Evolutionary conservation across 2,888 invertebrate genomes (phyloP), one percentile per base, ranked within the genome.

Genomic region (Thymelicus acteon): DNA sequence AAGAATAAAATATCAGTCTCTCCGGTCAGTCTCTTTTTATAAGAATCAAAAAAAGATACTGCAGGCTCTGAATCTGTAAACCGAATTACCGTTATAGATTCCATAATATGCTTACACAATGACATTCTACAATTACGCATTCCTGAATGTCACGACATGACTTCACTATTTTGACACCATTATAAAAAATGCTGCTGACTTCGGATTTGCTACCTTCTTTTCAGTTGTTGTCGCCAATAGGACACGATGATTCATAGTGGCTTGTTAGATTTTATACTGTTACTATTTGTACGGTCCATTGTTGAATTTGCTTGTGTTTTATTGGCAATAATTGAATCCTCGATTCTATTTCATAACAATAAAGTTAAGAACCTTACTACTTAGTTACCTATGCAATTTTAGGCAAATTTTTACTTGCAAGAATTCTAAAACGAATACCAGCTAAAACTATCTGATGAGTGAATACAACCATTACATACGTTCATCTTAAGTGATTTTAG

Each of bases 111-210:
- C 63, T 52, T 64, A 64, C 54, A 64, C 64, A 52, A 64, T 64
- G 64, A 64, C 64, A 64, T 64, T 54, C 64, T 54, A 52, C 64
- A 54, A 64, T 64, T 64, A 64, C 64, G 64, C 64, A 64, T 64
- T 64, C 64, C 40, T 54, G 49, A 64, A 64, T 64, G 64, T 64
- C 64, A 64, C 54, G 64, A 64, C 64, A 40, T 64, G 64, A 64
- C 52, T 64, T 15, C 39, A 64, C 64, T 13, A 19, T 64, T 64
- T 64, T 19, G 54, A 40, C 40, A 15, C 19, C 10, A 13, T 19
- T 48, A 54, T 40, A 52, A 64, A 64, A 64, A 64, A 64, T 19
- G 52, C 54, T 54, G 64, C 54, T 64, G 64, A 12, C 62, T 37
- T 54, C 40, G n/a, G 12, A 64, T 52, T 64, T 64, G 63, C 63